Evolutionary conservation across 2,888 invertebrate genomes (phyloP).

Genomic region (Carpatolechia fugitivella): DNA sequence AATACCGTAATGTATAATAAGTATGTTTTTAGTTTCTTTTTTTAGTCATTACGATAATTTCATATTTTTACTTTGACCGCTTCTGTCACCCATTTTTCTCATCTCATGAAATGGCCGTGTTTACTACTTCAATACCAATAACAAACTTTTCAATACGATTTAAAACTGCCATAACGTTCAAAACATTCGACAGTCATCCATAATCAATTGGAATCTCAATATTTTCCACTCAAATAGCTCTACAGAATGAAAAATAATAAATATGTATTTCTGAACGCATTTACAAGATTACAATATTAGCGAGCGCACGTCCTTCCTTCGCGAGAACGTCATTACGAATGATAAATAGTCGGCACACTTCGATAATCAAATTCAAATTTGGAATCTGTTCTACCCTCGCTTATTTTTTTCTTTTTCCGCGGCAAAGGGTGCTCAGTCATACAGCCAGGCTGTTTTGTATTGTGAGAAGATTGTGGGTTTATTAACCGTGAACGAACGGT

Average conservation of each 20-base stretch:
- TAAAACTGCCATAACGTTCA: slow-evolving; percentile 13
- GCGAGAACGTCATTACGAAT: slow-evolving; percentile 72
- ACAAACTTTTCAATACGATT: background rate
- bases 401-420: slow-evolving; percentile 53
- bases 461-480: slow-evolving; percentile 77
- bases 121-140: background rate
- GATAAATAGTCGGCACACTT: slow-evolving; percentile 78
- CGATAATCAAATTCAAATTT: slow-evolving; percentile 80
- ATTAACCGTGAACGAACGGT: slow-evolving; percentile 75
- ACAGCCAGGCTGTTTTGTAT: slow-evolving; percentile 63
- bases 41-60: no score
- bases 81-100: no score
- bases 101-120: background rate
- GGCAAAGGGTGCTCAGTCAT: slow-evolving; percentile 50
- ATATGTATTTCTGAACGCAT: slow-evolving; percentile 72
- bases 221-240: slow-evolving; percentile 67
- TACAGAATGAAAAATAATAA: slow-evolving; percentile 57
- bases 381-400: slow-evolving; percentile 74
- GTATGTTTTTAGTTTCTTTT: no score
- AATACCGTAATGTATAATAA: no score
- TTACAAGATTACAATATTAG: slow-evolving; percentile 77
- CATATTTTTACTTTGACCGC: no score
- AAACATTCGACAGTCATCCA: slow-evolving; percentile 47
- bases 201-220: slow-evolving; percentile 65
- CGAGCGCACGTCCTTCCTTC: slow-evolving; percentile 61